phyloP scores from a whole-genome alignment of 1,140 invertebrate species.

The Drosophila orosa region DNA sequence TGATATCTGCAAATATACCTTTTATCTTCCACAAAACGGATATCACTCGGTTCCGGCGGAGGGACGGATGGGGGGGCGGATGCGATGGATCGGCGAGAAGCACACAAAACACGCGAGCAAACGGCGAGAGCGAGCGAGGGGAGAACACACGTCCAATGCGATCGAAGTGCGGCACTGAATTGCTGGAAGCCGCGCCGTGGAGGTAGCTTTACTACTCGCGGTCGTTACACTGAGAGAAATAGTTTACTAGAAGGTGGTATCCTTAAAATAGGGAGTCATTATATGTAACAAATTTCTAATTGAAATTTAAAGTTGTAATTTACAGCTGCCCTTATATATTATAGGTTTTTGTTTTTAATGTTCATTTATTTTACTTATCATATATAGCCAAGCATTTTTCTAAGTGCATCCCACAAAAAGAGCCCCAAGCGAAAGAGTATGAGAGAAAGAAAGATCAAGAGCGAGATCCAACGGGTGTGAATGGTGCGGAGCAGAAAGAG shows the following conservation, averaged over 20 bases:
- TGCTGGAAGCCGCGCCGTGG: slow-evolving; percentile 38
- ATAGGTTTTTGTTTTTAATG: too few species aligned
- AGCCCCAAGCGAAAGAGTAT: slow-evolving; percentile 3
- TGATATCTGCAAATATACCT: slow-evolving; percentile 36
- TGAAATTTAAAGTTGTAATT: too few species aligned
- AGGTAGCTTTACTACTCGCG: slow-evolving; percentile 24
- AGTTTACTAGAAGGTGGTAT: background rate
- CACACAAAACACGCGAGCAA: slow-evolving; percentile 59
- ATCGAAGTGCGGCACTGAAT: slow-evolving; percentile 64
- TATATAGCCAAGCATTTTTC: background rate
- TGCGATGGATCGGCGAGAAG: slow-evolving; percentile 24
- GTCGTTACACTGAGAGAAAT: slow-evolving; percentile 3
- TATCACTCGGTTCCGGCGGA: slow-evolving; percentile 33
- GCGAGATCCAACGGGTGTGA: background rate
- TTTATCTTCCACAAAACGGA: slow-evolving; percentile 33
- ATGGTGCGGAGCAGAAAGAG: slow-evolving; percentile 1
- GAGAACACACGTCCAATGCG: slow-evolving; percentile 51
- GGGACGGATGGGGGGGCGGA: slow-evolving; percentile 23
- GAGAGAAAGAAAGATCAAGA: slow-evolving; percentile 12
- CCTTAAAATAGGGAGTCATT: background rate
- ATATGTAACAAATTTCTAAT: background rate
- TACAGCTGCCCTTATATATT: too few species aligned
- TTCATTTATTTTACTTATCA: background rate
- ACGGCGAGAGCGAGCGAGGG: slow-evolving; percentile 12
- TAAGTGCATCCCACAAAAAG: slow-evolving; percentile 5